phyloP scores from a whole-genome alignment of 2,888 invertebrate genomes.

The Phaedon cochleariae region DNA sequence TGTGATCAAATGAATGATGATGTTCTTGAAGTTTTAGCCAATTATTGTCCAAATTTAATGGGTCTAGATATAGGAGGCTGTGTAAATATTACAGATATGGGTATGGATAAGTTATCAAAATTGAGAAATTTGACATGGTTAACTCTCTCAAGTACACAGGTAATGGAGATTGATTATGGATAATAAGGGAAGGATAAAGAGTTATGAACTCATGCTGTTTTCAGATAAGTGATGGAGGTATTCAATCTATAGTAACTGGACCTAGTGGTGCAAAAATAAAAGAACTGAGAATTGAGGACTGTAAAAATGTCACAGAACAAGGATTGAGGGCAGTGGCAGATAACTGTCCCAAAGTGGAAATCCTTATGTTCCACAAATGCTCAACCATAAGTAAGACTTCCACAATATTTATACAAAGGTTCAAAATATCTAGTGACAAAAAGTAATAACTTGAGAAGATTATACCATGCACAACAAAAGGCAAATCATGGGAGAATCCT shows the following conservation, averaged over 20 bases:
- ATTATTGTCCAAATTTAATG: constrained; percentile 62
- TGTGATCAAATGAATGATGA: constrained; percentile 64
- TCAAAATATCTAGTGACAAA: too few relatives aligned
- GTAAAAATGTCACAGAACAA: constrained; percentile 49
- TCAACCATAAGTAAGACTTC: constrained; percentile 28
- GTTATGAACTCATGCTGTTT: constrained; percentile 18
- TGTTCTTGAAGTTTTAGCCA: constrained; percentile 64
- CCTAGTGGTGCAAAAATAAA: constrained; percentile 48
- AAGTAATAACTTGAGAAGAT: too few relatives aligned
- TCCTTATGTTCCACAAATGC: constrained; percentile 51
- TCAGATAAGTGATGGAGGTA: constrained; percentile 55
- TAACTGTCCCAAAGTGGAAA: constrained; percentile 53
- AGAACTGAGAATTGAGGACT: constrained; percentile 56
- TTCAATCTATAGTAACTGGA: constrained; percentile 49
- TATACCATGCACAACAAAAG: too few relatives aligned
- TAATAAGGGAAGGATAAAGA: neutral
- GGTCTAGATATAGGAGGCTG: constrained; percentile 63
- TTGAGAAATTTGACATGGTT: constrained; percentile 52
- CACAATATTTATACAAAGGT: too few relatives aligned
- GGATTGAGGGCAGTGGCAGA: constrained; percentile 51
- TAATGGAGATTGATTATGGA: constrained; percentile 36
- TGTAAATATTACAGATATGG: constrained; percentile 53
- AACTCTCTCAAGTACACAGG: constrained; percentile 57
- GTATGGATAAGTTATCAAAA: constrained; percentile 48
- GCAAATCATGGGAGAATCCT: too few relatives aligned